These are phyloP conservation scores for Toxotes jaculatrix DNA, from an alignment of 2,113 vertebrate species.

Conservation along the genomic window DNA sequence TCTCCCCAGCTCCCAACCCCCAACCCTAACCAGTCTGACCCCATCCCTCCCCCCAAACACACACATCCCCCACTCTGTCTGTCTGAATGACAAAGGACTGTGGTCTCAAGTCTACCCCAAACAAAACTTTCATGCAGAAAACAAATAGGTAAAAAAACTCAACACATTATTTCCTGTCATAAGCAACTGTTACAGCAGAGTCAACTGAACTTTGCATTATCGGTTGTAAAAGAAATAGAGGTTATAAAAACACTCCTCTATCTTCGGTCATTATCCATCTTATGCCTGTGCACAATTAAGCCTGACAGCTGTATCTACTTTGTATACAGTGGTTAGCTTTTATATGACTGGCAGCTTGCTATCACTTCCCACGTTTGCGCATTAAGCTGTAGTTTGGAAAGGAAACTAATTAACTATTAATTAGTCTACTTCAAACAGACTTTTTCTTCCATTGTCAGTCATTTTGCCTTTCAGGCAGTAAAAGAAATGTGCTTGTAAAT, in stretches of 20 bases:
- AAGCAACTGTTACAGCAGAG: conserved; percentile 8
- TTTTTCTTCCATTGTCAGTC: conserved; percentile 77
- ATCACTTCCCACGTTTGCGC: conserved; percentile 72
- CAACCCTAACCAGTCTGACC: conserved; percentile 16
- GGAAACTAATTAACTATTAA: conserved; percentile 85
- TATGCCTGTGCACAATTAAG: conserved; percentile 69
- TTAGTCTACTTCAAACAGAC: conserved; percentile 80
- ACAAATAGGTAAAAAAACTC: neutral
- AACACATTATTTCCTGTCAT: conserved; percentile 17
- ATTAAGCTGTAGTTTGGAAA: conserved; percentile 74
- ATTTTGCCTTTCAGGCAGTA: conserved; percentile 68
- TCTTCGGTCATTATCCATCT: conserved; percentile 72
- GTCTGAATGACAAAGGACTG: conserved; percentile 54
- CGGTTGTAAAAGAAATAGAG: conserved; percentile 43
- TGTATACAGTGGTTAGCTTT: conserved; percentile 62
- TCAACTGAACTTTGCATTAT: conserved; percentile 37
- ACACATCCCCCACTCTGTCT: conserved; percentile 44
- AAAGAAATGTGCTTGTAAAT: conserved; percentile 61
- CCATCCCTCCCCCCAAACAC: neutral
- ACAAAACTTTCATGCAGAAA: conserved; percentile 26
- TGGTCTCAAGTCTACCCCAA: neutral
- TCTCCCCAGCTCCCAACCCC: conserved; percentile 62
- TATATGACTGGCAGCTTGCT: conserved; percentile 77
- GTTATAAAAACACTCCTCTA: conserved; percentile 38
- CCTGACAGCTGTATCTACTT: conserved; percentile 74